Evolutionary conservation across 2,113 vertebrate genomes (phyloP), one percentile per base, ranked within the genome.

Genomic region (Rhynchopsitta pachyrhyncha): DNA sequence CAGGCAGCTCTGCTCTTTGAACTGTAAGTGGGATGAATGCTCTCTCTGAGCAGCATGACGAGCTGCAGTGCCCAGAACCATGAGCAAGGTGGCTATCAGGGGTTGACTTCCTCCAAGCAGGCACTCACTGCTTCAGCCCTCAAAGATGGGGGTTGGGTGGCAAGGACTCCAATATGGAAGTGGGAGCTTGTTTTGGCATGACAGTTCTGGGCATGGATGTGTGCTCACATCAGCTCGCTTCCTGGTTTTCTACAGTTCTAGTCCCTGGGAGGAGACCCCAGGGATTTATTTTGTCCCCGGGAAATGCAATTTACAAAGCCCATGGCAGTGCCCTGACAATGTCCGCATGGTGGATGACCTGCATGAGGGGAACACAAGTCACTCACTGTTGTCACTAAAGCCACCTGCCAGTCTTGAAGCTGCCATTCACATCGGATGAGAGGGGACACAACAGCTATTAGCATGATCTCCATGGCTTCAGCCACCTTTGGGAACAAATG

Each of bases 391-490:
- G 99, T 99, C 78, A 99, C 99, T 16, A 99, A 97, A 1, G 99
- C 99, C 88, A 99, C 99, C 97, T 99, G 98, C 99, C 99, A 99
- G 79, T 99, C 98, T 17, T 98, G 94, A 85, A 99, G 98, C 50
- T 76, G 98, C 99, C 99, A 99, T 92, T 99, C 99, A 2, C 99
- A 99, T 46, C 95, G 95, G 93, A 98, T 99, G 95, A 99, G 98
- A 5, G 99, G 99, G 59, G 99, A 99, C 55, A 99, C 98, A 3
- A 99, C 98, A 1, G 99, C 99, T 60, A 99, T 96, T 23, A 99
- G 90, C 99, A 99, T 99, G 97, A 99, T 99, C 98, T 99, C 99
- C 99, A 99, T 99, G 17, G 99, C 99, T 96, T 99, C 99, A 1
- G 97, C 98, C 12, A 99, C 98, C 99, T 99, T 67, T 4, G 31